Conservation (phyloP, 2,113 vertebrate species). For the Istiophorus platypterus region DNA sequence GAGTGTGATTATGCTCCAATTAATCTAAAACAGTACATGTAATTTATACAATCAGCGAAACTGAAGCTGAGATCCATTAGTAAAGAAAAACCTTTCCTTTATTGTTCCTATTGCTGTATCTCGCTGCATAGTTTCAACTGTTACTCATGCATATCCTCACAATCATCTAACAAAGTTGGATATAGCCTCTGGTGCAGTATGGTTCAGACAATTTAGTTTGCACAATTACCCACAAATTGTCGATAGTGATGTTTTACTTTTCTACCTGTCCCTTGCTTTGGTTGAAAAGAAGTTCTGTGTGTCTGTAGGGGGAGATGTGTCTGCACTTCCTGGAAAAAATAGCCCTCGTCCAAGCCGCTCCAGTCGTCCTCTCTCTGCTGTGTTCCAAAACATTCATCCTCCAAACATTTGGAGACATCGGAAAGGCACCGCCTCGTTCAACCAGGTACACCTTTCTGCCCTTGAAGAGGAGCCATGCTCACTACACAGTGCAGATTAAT, state of each 20-base stretch:
- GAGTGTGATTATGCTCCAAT: too few relatives aligned
- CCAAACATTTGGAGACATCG: conserved; percentile 92
- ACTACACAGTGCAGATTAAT: background rate
- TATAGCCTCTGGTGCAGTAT: background rate
- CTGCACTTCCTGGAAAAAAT: conserved; percentile 31
- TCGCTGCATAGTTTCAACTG: background rate
- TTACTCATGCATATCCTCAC: background rate
- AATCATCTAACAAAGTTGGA: background rate
- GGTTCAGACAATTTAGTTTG: background rate
- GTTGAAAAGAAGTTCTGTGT: conserved; percentile 22
- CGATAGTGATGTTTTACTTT: background rate
- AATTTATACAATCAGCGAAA: too few relatives aligned
- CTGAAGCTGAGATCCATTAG: too few relatives aligned
- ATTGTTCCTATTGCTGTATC: background rate
- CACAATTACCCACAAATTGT: background rate
- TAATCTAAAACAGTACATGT: too few relatives aligned
- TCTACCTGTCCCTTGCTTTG: background rate
- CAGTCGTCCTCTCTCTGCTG: conserved; percentile 90
- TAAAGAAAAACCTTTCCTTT: too few relatives aligned
- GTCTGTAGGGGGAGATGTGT: conserved; percentile 65
- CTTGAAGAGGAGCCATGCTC: background rate
- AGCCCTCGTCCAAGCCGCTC: conserved; percentile 85
- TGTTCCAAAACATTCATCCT: conserved; percentile 95
- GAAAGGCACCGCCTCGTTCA: conserved; percentile 91
- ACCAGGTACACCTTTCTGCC: conserved; percentile 81